Evolutionary conservation across 1,140 invertebrate genomes (phyloP), one percentile per base, ranked within the genome.

Genomic region (Ips typographus): DNA sequence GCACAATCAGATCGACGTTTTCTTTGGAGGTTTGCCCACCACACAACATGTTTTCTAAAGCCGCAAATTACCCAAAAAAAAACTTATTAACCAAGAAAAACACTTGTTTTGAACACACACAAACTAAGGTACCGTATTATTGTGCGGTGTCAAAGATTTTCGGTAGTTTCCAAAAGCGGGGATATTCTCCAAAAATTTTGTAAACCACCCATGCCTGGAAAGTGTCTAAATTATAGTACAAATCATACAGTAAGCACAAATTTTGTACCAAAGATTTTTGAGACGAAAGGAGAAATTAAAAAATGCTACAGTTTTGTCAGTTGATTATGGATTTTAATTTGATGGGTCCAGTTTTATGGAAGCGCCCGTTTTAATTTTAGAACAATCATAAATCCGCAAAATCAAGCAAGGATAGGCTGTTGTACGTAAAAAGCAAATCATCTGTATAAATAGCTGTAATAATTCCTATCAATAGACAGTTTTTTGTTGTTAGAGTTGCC

Each of bases 11-110:
- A 47, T 69, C 68, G 38, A 59, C 68, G 42, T 57, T 56, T 41
- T 69, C 68, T 40, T 62, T 60, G 4, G 59, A 61, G 43, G 60
- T 63, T 36, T 69, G 59, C 22, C 22, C 22, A 39, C 68, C 68
- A 51, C 68, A 69, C 51, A 69, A 63, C 68, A 69, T 69, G 41
- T 60, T 68, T 36, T 44, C 5, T 4, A 47, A 62, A 38, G n/a
- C 22, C n/a, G 0, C 8, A 38, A 57, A 36, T n/a, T 8, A 53
- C 37, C 22, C n/a, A 6, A 22, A 37, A 55, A 22, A 36, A 36
- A 22, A 22, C 2, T 2, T 2, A 36, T 55, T 38, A n/a, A 4
- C 2, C 53, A 2, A 6, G n/a, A 36, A 1, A 37, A 22, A 3
- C 2, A 55, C 2, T 36, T 55, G 37, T 22, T 22, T 22, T 22